Conservation (phyloP, 2,113 vertebrate genomes). For the Rutilus rutilus region DNA sequence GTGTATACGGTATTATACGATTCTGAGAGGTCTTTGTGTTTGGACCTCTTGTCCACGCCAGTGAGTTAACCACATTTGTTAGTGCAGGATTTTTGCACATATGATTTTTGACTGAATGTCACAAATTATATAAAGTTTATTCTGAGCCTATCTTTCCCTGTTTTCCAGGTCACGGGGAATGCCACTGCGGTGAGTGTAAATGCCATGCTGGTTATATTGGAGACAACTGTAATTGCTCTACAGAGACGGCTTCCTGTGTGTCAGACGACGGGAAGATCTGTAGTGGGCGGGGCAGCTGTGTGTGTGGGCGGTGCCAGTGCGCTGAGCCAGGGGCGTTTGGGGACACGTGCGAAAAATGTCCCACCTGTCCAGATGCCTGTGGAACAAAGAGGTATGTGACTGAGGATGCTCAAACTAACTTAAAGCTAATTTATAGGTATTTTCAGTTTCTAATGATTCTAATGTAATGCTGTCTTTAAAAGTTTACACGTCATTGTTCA, state of each 20-base stretch:
- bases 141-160: background rate
- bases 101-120: background rate
- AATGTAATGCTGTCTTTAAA: background rate
- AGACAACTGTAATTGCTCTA: slow-evolving; percentile 97
- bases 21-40: slow-evolving; percentile 12
- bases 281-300: slow-evolving; percentile 85
- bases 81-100: background rate
- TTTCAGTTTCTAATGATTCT: background rate
- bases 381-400: slow-evolving; percentile 86
- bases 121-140: background rate
- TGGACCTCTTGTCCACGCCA: background rate
- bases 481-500: background rate
- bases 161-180: slow-evolving; percentile 88
- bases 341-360: slow-evolving; percentile 92
- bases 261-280: slow-evolving; percentile 88
- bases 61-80: background rate
- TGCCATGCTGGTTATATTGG: slow-evolving; percentile 89
- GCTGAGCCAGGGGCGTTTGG: slow-evolving; percentile 91
- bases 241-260: slow-evolving; percentile 79
- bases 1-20: background rate
- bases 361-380: slow-evolving; percentile 93
- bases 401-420: background rate
- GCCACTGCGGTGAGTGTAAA: slow-evolving; percentile 95
- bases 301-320: slow-evolving; percentile 91
- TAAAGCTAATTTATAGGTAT: background rate